Evolutionary conservation across 2,113 vertebrate species (phyloP).

Genomic region (Suncus etruscus): DNA sequence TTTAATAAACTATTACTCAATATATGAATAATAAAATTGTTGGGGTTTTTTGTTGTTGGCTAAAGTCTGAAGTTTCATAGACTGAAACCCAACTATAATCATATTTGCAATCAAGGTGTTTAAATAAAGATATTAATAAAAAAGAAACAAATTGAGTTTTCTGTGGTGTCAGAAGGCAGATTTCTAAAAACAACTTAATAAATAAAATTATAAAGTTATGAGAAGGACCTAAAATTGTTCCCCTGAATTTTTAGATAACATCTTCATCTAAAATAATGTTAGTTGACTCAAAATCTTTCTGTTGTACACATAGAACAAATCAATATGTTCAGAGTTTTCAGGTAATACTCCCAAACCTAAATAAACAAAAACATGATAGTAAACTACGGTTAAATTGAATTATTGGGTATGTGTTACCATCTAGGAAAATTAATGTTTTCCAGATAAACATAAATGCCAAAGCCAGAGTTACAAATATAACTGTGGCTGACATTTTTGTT

Average conservation of each 20-base stretch:
- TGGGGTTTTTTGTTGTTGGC: not conserved
- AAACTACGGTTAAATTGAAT: constrained; percentile 43
- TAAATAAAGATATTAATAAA: no score
- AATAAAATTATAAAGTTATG: constrained; percentile 53
- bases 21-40: not conserved
- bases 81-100: no score
- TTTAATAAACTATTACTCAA: not conserved
- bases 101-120: no score
- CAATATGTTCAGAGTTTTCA: constrained; percentile 79
- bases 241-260: not conserved
- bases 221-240: constrained; percentile 80
- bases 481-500: constrained; percentile 84
- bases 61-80: not conserved
- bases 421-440: constrained; percentile 77
- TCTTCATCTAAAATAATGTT: constrained; percentile 76
- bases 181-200: constrained; percentile 59
- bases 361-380: constrained; percentile 74
- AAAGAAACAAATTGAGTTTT: constrained; percentile 39
- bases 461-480: constrained; percentile 75
- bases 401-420: constrained; percentile 75
- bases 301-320: constrained; percentile 77
- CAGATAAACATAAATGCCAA: constrained; percentile 77
- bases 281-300: constrained; percentile 67
- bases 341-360: constrained; percentile 58
- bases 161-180: constrained; percentile 66